These are phyloP conservation scores for Junonia oenone DNA, from an alignment of 2,888 invertebrate species.

Conservation along the genomic window DNA sequence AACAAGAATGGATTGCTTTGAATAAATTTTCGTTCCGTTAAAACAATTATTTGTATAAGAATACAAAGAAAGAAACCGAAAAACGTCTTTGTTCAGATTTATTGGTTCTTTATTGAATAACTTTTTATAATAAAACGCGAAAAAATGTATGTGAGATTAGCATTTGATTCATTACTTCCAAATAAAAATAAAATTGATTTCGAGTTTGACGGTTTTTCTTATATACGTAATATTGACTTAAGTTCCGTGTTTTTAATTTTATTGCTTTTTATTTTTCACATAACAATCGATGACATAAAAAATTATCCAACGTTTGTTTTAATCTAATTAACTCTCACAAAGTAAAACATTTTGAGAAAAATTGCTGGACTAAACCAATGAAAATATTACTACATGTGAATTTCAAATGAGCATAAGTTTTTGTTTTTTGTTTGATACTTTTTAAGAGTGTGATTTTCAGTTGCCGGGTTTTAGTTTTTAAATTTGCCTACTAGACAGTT, in stretches of 20 bases:
- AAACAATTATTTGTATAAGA: slow-evolving; percentile 11
- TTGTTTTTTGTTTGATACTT: too few relatives aligned
- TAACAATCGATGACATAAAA: too few relatives aligned
- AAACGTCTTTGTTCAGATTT: neutral
- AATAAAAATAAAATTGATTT: neutral
- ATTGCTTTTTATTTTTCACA: neutral
- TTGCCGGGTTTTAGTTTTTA: too few relatives aligned
- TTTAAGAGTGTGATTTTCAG: too few relatives aligned
- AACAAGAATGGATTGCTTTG: slow-evolving; percentile 23
- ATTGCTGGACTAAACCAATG: too few relatives aligned
- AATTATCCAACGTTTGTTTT: too few relatives aligned
- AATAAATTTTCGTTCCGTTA: slow-evolving; percentile 12
- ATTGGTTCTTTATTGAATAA: neutral
- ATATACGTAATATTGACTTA: neutral
- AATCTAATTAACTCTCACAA: too few relatives aligned
- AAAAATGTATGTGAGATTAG: neutral
- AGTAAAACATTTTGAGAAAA: too few relatives aligned
- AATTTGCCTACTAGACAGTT: too few relatives aligned
- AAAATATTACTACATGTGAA: too few relatives aligned
- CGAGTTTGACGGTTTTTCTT: neutral
- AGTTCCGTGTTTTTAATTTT: neutral
- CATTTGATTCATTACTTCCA: neutral
- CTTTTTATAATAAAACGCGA: neutral
- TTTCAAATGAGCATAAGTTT: too few relatives aligned
- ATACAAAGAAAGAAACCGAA: neutral